Evolutionary conservation across 1,140 invertebrate species (phyloP), one percentile per base, ranked within the genome.

Genomic region (Cotesia vestalis): DNA sequence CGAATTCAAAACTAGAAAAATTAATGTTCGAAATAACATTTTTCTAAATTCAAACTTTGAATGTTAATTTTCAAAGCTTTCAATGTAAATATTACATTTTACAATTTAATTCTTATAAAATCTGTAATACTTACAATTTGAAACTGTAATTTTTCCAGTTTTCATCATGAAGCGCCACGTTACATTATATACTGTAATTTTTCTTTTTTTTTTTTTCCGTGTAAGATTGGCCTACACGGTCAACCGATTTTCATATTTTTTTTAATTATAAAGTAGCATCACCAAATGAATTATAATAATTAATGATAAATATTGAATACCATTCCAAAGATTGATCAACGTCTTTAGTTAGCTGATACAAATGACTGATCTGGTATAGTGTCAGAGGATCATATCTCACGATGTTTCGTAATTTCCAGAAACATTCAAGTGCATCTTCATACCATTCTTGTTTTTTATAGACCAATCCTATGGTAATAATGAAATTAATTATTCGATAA

Each of bases 281-380:
- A 27, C n/a, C 53, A 5, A 38, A 12, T 12, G 35, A 17, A 51
- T 62, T 62, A 46, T 46, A 9, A 9, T 46, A 46, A 9, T 2
- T 46, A 46, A 46, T 46, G 40, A 46, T 46, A 46, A 46, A 46
- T 46, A 46, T 46, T 46, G 0, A 46, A 46, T 85, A 91, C 82
- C 92, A 93, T 88, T 94, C 92, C 9, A 91, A 83, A 0, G 95
- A 94, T 74, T 95, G 94, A 71, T 95, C 93, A 4, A 88, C 85
- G 77, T 95, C 93, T 20, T 90, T 91, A 70, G 92, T 83, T 62
- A 90, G 83, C 81, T 97, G 94, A 85, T 95, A 92, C 72, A 96
- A 86, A 78, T 92, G 89, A 40, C 93, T 96, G 71, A 97, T 90
- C 86, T 97, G 95, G 85, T 92, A 97, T 60, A 95, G 89, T 3